Base-by-base conservation (phyloP, 2,113 vertebrate species). In the Pseudolaguvia tuberculata region DNA sequence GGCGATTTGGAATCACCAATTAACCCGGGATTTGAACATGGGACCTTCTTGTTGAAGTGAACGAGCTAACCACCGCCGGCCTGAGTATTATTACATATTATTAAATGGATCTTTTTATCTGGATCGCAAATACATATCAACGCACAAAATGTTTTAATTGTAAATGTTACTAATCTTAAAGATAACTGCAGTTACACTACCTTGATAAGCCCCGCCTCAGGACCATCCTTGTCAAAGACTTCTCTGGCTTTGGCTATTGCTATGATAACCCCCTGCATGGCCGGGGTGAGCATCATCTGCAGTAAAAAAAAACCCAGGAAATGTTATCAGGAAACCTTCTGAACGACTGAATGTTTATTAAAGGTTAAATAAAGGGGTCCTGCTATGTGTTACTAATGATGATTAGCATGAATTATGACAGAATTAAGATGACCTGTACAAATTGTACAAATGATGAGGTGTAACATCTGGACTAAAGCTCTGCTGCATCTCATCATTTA, bases 221-320 rank as follows among this genome's bases (percentile, higher is more conserved):
- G 93, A 53, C 97, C 97, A 9, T 99, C 95, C 1, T 87, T 92
- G 85, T 99, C 96, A 88, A 96, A 97, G 15, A 86, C 92, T 79
- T 95, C 91, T 70, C 95, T 93, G 88, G 96, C 94, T 88, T 98
- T 98, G 63, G 94, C 96, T 73, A 99, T 97, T 80, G 96, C 97
- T 79, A 99, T 86, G 84, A 99, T 97, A 86, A 99, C 91, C 11
- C 97, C 96, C 87, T 99, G 97, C 97, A 99, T 99, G 72, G 97
- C 96, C 63, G 96, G 97, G 65, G 93, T 96, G 83, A 98, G 90
- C 95, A 98, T 96, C 92, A 94, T 93, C 97, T 99, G 76, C 78
- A 85, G 78, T 77, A 53, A 55, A 29, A 83, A 87, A 80, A 59
- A 84, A 72, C 83, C 48, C 50, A 65, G 47, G 18, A 53, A 11